Percentiles rank a stretch among this genome's conserved stretches.
Conservation (phyloP, 2,888 invertebrate genomes). For the Synergus umbraculus region DNA sequence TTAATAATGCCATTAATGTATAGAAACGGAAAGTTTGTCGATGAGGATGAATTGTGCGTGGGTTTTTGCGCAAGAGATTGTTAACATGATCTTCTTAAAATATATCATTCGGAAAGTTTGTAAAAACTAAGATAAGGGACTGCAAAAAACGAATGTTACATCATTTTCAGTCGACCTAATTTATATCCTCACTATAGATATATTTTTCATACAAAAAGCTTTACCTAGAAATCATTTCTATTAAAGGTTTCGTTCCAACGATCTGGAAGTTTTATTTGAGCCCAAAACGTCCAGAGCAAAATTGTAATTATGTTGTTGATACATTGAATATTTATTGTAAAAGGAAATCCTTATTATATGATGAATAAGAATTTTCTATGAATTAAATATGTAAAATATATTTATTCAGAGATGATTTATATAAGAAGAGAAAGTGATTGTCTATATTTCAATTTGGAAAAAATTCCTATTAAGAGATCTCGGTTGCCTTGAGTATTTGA, state of each 20-base stretch:
- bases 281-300: not conserved
- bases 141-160: not conserved
- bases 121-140: not conserved
- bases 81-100: slow-evolving; percentile 1
- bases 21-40: not conserved
- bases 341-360: not conserved
- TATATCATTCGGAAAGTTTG: slow-evolving; percentile 21
- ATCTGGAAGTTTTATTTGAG: slow-evolving; percentile 11
- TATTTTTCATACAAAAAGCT: slow-evolving; percentile 15
- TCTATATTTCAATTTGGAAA: slow-evolving; percentile 1
- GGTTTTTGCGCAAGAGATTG: not conserved
- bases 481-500: slow-evolving; percentile 8
- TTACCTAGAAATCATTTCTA: not conserved
- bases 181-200: not conserved
- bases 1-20: slow-evolving; percentile 1
- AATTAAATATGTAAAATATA: no score
- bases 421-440: no score
- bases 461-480: not conserved
- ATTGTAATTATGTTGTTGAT: not conserved
- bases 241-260: not conserved
- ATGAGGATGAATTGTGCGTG: not conserved
- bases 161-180: not conserved
- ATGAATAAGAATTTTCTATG: no score
- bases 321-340: not conserved
- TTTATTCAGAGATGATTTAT: no score